phyloP scores from a whole-genome alignment of 2,888 invertebrate genomes.

The Cheiracanthium punctorium region DNA sequence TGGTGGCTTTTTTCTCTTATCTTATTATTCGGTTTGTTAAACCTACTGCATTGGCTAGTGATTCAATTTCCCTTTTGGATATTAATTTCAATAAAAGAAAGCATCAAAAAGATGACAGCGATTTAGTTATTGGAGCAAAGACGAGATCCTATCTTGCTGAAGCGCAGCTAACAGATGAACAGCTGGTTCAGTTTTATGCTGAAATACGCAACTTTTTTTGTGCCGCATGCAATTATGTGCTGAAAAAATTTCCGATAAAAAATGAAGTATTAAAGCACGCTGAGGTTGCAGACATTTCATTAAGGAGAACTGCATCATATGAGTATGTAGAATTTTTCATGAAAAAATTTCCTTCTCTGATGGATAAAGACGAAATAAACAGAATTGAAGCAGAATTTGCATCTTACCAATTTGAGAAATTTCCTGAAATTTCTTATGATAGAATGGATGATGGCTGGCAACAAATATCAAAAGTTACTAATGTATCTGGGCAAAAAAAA shows the following conservation, averaged over 20 bases:
- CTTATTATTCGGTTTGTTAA: too few species aligned
- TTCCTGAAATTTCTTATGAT: background rate
- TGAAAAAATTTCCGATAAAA: background rate
- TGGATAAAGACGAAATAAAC: background rate
- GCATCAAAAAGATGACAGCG: background rate
- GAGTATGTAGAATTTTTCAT: background rate
- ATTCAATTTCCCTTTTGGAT: too few species aligned
- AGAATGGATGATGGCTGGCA: background rate
- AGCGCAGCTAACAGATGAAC: too few species aligned
- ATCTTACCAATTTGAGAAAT: background rate
- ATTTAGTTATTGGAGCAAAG: background rate
- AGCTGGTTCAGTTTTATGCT: too few species aligned
- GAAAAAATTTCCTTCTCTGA: background rate
- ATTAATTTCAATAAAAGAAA: background rate
- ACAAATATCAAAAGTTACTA: background rate
- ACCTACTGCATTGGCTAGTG: too few species aligned
- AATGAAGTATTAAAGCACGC: background rate
- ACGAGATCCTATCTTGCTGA: too few species aligned
- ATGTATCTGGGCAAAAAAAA: background rate
- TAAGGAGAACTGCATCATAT: background rate
- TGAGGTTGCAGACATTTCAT: background rate
- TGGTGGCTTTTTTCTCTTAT: too few species aligned
- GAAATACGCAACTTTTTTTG: too few species aligned
- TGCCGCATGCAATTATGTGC: too few species aligned
- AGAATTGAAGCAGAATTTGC: background rate